Percentiles rank a stretch among this genome's conserved stretches.
phyloP scores from a whole-genome alignment of 2,888 invertebrate species.

The Argyresthia albistria region DNA sequence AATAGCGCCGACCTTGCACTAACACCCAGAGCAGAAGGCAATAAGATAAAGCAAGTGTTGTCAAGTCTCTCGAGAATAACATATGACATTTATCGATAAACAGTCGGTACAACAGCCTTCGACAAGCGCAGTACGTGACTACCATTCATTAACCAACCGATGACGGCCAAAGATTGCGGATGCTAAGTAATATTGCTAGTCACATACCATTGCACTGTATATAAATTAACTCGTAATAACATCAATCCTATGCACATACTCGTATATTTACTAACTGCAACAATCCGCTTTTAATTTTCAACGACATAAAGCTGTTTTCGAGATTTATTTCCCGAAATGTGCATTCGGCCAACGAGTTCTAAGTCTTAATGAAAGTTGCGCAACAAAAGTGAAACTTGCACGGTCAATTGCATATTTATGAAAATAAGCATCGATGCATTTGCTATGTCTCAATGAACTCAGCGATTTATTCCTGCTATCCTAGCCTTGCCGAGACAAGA shows the following conservation, averaged over 20 bases:
- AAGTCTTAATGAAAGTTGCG: no score
- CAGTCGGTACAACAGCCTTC: neutral
- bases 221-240: neutral
- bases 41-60: conserved; percentile 27
- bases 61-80: conserved; percentile 3
- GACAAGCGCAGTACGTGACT: neutral
- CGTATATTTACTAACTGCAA: neutral
- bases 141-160: neutral
- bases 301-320: no score
- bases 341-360: no score
- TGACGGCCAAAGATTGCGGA: neutral
- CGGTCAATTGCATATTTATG: no score
- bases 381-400: no score
- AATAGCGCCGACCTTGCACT: conserved; percentile 18
- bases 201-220: neutral
- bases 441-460: no score
- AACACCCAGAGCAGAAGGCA: conserved; percentile 24
- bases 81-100: neutral
- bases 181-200: neutral
- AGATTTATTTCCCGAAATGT: no score
- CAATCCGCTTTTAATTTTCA: no score
- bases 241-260: neutral
- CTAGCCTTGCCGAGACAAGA: neutral
- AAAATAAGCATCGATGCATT: no score
- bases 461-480: no score